Evolutionary conservation across 2,113 vertebrate species (phyloP), one percentile per base, ranked within the genome.

Genomic region (Pseudopodoces humilis): DNA sequence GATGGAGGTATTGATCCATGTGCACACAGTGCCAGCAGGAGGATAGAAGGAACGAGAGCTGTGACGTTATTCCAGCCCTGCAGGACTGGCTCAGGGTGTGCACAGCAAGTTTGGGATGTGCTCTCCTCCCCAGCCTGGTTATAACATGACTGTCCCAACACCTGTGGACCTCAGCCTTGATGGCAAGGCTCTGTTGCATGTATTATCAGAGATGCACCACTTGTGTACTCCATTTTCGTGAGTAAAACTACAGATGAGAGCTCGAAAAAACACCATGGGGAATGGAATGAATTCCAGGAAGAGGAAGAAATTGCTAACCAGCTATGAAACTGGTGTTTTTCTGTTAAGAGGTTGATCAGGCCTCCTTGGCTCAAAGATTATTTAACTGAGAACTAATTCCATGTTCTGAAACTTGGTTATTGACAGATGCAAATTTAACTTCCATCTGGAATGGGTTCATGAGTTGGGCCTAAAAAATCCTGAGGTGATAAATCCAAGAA

Each of bases 51-150:
- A 69, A 23, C 0, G 0, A 11, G 70, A 39, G 47, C 13, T 1
- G 14, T 21, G 62, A 7, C 0, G 1, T 31, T 63, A 9, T 10
- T 43, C 15, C 56, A 78, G 56, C 13, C 1, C 56, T 21, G 33
- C 22, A 31, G 43, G 37, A 1, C 39, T 37, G 68, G 17, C 28
- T n/a, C 41, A 4, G 52, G 2, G 59, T 8, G 33, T 30, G 60
- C 27, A 2, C 21, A 49, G 59, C 0, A 0, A 3, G 17, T 33
- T 28, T 41, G 78, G 44, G 49, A 46, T 77, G 18, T 31, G 50
- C 28, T 16, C 10, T 13, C 4, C 1, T 20, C 28, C 43, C 15
- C n/a, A 58, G 2, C 31, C 13, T 62, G 17, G 21, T 25, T 19
- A 4, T 0, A 44, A 4, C 63, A 13, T 2, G 7, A 20, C 33